Conservation (phyloP, 2,797 vertebrate genomes). For the Zalophus californianus region DNA sequence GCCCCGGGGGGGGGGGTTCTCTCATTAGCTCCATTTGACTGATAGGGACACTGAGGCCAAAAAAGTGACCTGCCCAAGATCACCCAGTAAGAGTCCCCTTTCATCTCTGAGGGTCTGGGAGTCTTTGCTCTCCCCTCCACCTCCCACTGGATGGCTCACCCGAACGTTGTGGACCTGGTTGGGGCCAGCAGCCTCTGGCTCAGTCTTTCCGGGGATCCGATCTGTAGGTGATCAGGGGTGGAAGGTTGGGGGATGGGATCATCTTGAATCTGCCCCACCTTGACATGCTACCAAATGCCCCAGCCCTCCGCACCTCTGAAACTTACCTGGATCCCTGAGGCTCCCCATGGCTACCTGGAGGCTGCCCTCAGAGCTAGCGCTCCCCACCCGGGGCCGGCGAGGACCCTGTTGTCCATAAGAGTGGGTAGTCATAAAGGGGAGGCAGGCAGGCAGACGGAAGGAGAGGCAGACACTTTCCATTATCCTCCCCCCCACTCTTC, state of each 20-base stretch:
- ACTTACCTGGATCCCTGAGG: constrained; percentile 72
- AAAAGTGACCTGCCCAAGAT: not conserved
- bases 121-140: not conserved
- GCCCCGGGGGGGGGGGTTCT: not conserved
- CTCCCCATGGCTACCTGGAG: constrained; percentile 52
- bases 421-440: not conserved
- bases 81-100: not conserved
- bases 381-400: constrained; percentile 56
- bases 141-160: constrained; percentile 73
- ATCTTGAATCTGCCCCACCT: not conserved
- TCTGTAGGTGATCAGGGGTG: constrained; percentile 41
- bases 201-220: not conserved
- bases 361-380: constrained; percentile 68
- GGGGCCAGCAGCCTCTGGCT: constrained; percentile 70
- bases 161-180: constrained; percentile 86
- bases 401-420: constrained; percentile 13
- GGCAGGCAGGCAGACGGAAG: not conserved
- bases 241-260: not conserved
- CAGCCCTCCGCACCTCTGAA: not conserved
- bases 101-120: not conserved
- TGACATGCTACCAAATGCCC: not conserved
- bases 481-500: not conserved
- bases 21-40: not conserved
- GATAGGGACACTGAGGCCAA: not conserved
- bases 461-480: not conserved